Evolutionary conservation across 2,888 invertebrate genomes (phyloP), one percentile per base, ranked within the genome.

Genomic region (Platycheirus rosarum): DNA sequence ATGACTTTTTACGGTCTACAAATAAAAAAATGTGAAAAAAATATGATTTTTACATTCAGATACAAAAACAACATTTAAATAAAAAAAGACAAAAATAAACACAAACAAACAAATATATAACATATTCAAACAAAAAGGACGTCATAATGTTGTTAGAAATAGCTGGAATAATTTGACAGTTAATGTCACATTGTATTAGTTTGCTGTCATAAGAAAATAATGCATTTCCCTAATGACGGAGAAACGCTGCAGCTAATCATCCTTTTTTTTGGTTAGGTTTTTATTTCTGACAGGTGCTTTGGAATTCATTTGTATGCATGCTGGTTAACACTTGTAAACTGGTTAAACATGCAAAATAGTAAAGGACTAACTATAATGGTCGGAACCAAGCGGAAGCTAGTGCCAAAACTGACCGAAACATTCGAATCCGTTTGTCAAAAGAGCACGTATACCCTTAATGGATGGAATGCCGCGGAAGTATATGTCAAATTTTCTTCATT

Each of bases 1-100:
- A 86, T 85, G 85, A 84, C 86, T 87, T 85, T 86, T 88, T 89
- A 89, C 85, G 89, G 89, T 89, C 89, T 89, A 89, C 86, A 85
- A 86, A 87, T 86, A 87, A 86, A 84, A 86, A 85, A 85, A 77
- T 74, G 32, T 53, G 63, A 71, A 71, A 82, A 73, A 60, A 48
- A 63, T 46, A 48, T 75, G 42, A 65, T 49, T 55, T 68, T 49
- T 46, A 55, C 57, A 55, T 79, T 51, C 71, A 57, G 23, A 40
- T 48, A 32, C 26, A 42, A 44, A 57, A 60, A 69, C 26, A 51
- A 68, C 60, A 66, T 14, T 53, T 2, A 74, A 75, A 82, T 26
- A 66, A 32, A 71, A 85, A 73, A 85, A 57, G 85, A 63, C 71
- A 69, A 80, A 32, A 71, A 18, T 77, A 29, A 75, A 7, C 62